These are phyloP conservation scores for Temnothorax ravouxi DNA, from an alignment of 2,888 invertebrate species.

Conservation along the genomic window DNA sequence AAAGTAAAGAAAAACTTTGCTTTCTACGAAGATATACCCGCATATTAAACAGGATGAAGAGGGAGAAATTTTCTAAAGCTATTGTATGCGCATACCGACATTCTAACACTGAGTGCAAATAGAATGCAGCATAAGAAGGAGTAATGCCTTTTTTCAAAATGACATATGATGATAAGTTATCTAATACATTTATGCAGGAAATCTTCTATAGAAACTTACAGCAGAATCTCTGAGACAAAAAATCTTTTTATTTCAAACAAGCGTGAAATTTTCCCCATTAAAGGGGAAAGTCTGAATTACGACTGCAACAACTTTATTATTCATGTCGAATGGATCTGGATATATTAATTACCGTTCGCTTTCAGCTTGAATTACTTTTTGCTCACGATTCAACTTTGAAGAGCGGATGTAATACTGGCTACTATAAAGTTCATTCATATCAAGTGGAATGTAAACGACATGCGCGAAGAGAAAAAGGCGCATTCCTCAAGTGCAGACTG, in stretches of 20 bases:
- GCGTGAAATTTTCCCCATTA: slow-evolving; percentile 34
- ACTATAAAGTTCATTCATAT: slow-evolving; percentile 59
- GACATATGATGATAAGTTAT: background rate
- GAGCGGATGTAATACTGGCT: slow-evolving; percentile 55
- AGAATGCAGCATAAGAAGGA: background rate
- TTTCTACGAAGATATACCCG: background rate
- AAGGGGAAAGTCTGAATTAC: slow-evolving; percentile 1
- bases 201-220: background rate
- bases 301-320: slow-evolving; percentile 55
- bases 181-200: background rate
- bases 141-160: background rate
- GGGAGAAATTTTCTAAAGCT: background rate
- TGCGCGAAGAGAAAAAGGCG: slow-evolving; percentile 54
- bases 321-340: slow-evolving; percentile 47
- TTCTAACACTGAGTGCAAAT: background rate
- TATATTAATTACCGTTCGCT: slow-evolving; percentile 68
- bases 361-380: slow-evolving; percentile 59
- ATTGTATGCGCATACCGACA: background rate
- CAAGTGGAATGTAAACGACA: slow-evolving; percentile 65
- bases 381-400: slow-evolving; percentile 39
- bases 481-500: slow-evolving; percentile 66
- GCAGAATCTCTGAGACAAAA: background rate
- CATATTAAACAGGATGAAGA: background rate
- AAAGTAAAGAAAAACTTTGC: background rate
- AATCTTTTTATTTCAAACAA: background rate